phyloP scores from a whole-genome alignment of 2,113 vertebrate genomes.

The Cynoglossus semilaevis region DNA sequence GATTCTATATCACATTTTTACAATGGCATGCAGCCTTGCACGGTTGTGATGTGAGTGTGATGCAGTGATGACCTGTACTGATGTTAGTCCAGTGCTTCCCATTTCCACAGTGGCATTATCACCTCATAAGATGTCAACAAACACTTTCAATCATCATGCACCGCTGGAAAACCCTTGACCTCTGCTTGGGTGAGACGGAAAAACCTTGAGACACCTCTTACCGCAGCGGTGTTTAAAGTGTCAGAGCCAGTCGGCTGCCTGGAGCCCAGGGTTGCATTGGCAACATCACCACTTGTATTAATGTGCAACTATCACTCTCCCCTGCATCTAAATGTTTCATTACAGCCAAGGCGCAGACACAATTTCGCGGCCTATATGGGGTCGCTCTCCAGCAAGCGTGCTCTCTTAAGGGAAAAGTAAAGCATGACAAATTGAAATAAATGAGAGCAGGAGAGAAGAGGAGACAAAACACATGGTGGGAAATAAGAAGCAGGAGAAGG shows the following conservation, averaged over 20 bases:
- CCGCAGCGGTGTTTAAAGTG: constrained; percentile 18
- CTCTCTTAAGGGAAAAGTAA: constrained; percentile 75
- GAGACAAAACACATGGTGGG: constrained; percentile 38
- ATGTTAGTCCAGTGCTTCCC: constrained; percentile 1
- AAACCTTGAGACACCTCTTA: constrained; percentile 26
- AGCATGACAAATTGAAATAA: constrained; percentile 83
- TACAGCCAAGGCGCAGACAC: constrained; percentile 71
- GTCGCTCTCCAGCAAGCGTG: constrained; percentile 60
- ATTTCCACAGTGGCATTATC: constrained; percentile 4
- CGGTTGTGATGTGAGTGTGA: neutral
- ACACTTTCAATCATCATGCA: constrained; percentile 7
- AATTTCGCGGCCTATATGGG: constrained; percentile 73
- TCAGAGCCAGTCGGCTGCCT: constrained; percentile 25
- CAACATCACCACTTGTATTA: constrained; percentile 64
- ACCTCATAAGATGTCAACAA: constrained; percentile 32
- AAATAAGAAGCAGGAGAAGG: constrained; percentile 41
- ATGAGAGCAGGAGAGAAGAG: constrained; percentile 71
- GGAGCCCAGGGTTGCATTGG: constrained; percentile 27
- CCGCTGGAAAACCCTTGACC: constrained; percentile 39
- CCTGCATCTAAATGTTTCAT: constrained; percentile 80
- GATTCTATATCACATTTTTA: neutral
- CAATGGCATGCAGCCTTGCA: neutral
- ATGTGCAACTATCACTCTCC: constrained; percentile 66
- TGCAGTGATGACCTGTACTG: constrained; percentile 1
- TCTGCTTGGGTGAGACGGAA: neutral